These are phyloP conservation scores for Rallus limicola DNA, from an alignment of 2,113 vertebrate species.

Conservation along the genomic window DNA sequence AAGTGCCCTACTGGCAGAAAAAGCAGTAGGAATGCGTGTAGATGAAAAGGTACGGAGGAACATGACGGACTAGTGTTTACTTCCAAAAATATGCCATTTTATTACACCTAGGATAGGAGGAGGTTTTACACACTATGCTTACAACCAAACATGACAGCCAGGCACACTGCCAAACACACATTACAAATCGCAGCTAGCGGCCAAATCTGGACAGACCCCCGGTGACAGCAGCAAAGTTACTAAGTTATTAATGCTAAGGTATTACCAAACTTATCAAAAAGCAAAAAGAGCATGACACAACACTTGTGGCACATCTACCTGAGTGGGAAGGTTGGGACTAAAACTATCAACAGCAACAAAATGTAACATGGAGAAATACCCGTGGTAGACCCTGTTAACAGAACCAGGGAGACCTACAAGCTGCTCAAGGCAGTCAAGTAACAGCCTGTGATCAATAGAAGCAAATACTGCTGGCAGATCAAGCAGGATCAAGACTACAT, in stretches of 20 bases:
- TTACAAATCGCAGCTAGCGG: background rate
- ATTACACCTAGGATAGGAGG: background rate
- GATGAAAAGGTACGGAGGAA: background rate
- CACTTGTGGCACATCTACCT: background rate
- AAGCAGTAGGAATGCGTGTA: background rate
- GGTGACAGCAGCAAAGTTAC: background rate
- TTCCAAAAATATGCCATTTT: background rate
- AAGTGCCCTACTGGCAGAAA: background rate
- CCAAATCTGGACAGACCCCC: background rate
- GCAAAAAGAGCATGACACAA: background rate
- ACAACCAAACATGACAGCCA: background rate
- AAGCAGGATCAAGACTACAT: conserved; percentile 65
- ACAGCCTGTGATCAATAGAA: conserved; percentile 65
- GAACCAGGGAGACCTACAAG: conserved; percentile 53
- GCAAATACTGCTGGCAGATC: conserved; percentile 65
- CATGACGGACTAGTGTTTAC: background rate
- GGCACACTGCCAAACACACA: background rate
- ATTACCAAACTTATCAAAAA: background rate
- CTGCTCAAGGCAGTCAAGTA: conserved; percentile 58
- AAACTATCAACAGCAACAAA: conserved; percentile 14
- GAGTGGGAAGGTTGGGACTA: background rate
- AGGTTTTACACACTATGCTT: background rate
- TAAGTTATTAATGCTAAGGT: background rate
- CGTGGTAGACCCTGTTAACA: background rate
- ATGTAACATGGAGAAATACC: background rate